These are phyloP conservation scores for Camponotus pennsylvanicus DNA, from an alignment of 1,140 invertebrate genomes.

Conservation along the genomic window DNA sequence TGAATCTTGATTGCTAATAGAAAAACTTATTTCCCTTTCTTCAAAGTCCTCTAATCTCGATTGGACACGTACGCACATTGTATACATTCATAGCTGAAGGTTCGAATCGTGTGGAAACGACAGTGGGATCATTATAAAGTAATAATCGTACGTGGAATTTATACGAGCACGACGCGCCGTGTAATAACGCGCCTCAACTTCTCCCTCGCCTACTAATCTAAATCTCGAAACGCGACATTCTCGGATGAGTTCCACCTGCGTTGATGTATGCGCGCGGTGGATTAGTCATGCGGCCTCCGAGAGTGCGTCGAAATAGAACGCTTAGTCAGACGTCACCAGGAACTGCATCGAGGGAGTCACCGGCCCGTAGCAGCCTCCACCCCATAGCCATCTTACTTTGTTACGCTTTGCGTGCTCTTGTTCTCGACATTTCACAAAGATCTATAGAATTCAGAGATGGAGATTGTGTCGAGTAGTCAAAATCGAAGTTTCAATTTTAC, in stretches of 20 bases:
- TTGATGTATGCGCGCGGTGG: conserved; percentile 70
- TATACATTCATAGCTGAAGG: background rate
- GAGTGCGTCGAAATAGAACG: conserved; percentile 79
- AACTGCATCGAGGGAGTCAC: conserved; percentile 71
- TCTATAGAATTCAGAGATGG: background rate
- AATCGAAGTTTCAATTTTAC: background rate
- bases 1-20: no score
- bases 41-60: background rate
- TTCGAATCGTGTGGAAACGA: background rate
- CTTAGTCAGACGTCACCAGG: conserved; percentile 78
- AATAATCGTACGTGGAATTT: background rate
- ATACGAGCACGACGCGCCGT: background rate
- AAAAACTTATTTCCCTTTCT: no score
- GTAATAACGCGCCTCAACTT: conserved; percentile 15
- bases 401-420: conserved; percentile 64
- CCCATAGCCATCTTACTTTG: conserved; percentile 57
- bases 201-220: conserved; percentile 69
- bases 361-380: conserved; percentile 26
- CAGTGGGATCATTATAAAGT: background rate
- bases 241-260: conserved; percentile 73
- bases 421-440: conserved; percentile 26
- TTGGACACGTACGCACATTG: no score
- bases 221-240: conserved; percentile 71
- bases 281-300: conserved; percentile 75
- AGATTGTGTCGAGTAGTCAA: background rate